Base-by-base conservation (phyloP, 2,113 vertebrate species). In the Ornithorhynchus anatinus region DNA sequence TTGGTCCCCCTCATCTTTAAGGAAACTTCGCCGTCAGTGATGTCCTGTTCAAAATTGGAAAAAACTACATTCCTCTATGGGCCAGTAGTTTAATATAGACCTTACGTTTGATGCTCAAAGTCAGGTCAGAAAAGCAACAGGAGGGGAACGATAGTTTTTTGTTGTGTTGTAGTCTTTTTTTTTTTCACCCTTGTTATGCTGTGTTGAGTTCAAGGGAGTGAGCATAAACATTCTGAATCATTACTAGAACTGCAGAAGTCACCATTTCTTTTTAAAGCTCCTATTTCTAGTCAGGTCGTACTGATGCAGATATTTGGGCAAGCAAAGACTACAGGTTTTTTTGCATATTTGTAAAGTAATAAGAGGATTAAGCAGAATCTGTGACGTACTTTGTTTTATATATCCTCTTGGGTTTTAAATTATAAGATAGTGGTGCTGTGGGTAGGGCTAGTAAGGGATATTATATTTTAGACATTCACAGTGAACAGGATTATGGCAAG, bases 171-270 rank as follows among this genome's bases (percentile, higher is more conserved):
- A n/a, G n/a, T n/a, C n/a, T n/a, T n/a, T n/a, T n/a, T n/a, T n/a
- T n/a, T n/a, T n/a, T n/a, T n/a, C n/a, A n/a, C n/a, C n/a, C n/a
- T n/a, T n/a, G n/a, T n/a, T n/a, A n/a, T n/a, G n/a, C n/a, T n/a
- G n/a, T n/a, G n/a, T 77, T 72, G 22, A 25, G 61, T 63, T 79
- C 51, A 44, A 27, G 23, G 48, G 63, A 53, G 39, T 27, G 22
- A 57, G 25, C 5, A 15, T 52, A 25, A 7, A 8, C 20, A 52
- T 8, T 66, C 17, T 36, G 36, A 3, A 6, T 47, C 22, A 33
- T 69, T 80, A 57, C 19, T 72, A 3, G 53, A 60, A 35, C 37
- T 58, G 47, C 29, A 68, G n/a, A 70, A 76, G 13, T 44, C 58
- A 36, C 43, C 33, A 7, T 57, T 74, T 62, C 12, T 16, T 19